Conservation (phyloP, 2,888 invertebrate genomes). For the Stramonita haemastoma region DNA sequence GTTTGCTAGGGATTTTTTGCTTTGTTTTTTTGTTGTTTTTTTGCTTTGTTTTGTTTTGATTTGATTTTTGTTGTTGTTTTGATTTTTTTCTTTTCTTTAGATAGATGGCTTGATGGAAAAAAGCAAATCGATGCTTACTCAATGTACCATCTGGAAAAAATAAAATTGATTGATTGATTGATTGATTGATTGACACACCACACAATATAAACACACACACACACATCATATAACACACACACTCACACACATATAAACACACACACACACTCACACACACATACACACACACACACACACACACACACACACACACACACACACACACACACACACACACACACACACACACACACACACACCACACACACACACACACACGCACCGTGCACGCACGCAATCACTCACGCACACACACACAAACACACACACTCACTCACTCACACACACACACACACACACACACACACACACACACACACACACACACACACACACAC, state of each 20-base stretch:
- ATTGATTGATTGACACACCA: too few relatives aligned
- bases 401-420: neutral
- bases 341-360: neutral
- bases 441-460: neutral
- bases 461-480: neutral
- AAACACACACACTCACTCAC: neutral
- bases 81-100: too few relatives aligned
- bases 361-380: slow-evolving; percentile 21
- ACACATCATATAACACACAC: too few relatives aligned
- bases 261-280: neutral
- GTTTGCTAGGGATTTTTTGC: too few relatives aligned
- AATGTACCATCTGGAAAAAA: too few relatives aligned
- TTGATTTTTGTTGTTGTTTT: too few relatives aligned
- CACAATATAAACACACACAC: too few relatives aligned
- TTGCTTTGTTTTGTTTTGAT: too few relatives aligned
- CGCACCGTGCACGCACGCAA: neutral
- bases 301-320: slow-evolving; percentile 1
- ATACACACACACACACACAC: neutral
- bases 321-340: neutral
- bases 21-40: too few relatives aligned
- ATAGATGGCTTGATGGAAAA: too few relatives aligned
- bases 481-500: neutral
- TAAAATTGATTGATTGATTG: too few relatives aligned
- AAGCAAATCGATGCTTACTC: too few relatives aligned
- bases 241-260: neutral